phyloP scores from a whole-genome alignment of 2,113 vertebrate genomes.

The Bettongia penicillata region DNA sequence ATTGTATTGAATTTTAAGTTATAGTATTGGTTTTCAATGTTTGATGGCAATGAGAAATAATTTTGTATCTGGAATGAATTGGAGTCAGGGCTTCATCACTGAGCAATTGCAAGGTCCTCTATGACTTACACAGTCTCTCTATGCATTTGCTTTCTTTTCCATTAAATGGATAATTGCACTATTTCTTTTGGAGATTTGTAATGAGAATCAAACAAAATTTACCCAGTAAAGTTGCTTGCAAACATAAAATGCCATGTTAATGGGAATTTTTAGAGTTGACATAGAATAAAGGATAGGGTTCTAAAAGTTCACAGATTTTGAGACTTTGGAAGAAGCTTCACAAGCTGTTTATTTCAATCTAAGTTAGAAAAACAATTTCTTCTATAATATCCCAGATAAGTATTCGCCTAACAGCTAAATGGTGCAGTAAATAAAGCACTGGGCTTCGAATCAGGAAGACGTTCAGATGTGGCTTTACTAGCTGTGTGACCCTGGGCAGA shows the following conservation, averaged over 20 bases:
- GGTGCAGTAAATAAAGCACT: neutral
- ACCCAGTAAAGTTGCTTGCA: neutral
- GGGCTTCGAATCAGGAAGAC: too few relatives aligned
- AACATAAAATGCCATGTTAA: neutral
- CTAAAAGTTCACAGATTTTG: neutral
- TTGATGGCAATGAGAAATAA: conserved; percentile 27
- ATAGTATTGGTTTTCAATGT: conserved; percentile 16
- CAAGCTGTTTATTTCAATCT: neutral
- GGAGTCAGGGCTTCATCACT: neutral
- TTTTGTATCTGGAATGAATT: conserved; percentile 56
- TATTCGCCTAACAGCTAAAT: too few relatives aligned
- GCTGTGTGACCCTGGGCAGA: neutral
- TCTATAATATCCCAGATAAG: neutral
- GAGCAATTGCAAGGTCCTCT: neutral
- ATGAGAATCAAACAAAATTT: neutral
- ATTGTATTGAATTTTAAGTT: conserved; percentile 25
- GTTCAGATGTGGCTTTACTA: neutral
- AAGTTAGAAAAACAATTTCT: neutral
- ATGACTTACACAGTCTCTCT: neutral
- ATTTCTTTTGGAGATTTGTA: neutral
- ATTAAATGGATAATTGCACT: neutral
- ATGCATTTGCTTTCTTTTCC: neutral
- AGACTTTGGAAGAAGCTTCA: neutral
- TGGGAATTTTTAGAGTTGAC: neutral
- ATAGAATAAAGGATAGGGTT: neutral